Evolutionary conservation across 2,888 invertebrate species (phyloP), one percentile per base, ranked within the genome.

Genomic region (Fragum whitleyi): DNA sequence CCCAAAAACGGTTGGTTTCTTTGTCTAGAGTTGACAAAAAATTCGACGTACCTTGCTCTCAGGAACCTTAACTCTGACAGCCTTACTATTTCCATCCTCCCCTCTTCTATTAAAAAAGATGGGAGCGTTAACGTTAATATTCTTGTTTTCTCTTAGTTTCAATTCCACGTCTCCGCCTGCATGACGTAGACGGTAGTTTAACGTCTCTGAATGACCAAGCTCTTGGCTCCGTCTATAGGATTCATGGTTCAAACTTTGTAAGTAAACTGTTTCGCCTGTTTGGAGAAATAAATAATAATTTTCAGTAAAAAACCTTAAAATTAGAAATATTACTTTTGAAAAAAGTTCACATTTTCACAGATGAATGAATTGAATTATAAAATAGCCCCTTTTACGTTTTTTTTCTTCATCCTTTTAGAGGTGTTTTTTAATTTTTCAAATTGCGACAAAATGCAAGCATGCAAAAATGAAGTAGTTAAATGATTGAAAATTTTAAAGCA

Each of bases 81-180:
- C 51, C 14, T 36, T 21, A 14, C 36, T 73, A 29, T 53, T 32
- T 11, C 55, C 73, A 23, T 42, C 21, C 5, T 5, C 26, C 9
- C 36, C 47, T 19, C 36, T 2, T 72, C 28, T 28, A 16, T 47
- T 67, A 9, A 55, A 42, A 21, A 39, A 78, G 0, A 81, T 72
- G n/a, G 81, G 81, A 5, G 81, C 81, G 42, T 81, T 77, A 6
- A 77, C 67, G 36, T 81, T 77, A 23, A 81, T 32, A 9, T 77
- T 71, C 29, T 21, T 61, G 67, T 81, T 81, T 42, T 80, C 80
- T 32, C 61, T 23, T 3, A 80, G 55, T 2, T 61, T 32, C 23
- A 80, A 29, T 2, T 72, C 73, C 2, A 73, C 9, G 1, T 19
- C 21, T 9, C 65, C 61, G 0, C 55, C 32, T 7, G 47, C 21